phyloP scores from a whole-genome alignment of 2,113 vertebrate genomes.

The Pitta sordida region DNA sequence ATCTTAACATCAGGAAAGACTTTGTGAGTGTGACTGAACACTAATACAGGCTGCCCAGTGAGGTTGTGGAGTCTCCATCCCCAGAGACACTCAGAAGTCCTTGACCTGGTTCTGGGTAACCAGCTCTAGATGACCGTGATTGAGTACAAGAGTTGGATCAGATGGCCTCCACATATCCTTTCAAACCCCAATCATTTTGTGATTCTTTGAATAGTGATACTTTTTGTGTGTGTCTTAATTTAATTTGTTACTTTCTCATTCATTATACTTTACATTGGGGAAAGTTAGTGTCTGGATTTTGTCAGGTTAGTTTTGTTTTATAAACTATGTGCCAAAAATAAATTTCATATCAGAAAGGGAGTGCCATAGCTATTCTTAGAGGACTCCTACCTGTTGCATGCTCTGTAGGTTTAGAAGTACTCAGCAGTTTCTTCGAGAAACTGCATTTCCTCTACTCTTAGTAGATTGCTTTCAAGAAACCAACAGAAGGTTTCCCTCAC shows the following conservation, averaged over 20 bases:
- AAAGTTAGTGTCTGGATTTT: neutral
- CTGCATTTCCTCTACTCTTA: neutral
- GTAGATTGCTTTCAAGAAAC: neutral
- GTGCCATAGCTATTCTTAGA: neutral
- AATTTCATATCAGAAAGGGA: neutral
- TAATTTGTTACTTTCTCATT: neutral
- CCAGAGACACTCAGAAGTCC: neutral
- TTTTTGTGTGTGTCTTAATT: neutral
- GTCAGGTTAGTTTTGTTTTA: neutral
- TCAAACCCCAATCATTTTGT: neutral
- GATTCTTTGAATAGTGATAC: neutral
- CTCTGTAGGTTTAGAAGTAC: neutral
- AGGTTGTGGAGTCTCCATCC: neutral
- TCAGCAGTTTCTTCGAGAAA: neutral
- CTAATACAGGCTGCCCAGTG: neutral
- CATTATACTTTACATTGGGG: neutral
- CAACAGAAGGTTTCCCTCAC: neutral
- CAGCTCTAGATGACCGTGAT: neutral
- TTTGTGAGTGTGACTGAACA: neutral
- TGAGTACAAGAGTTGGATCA: neutral
- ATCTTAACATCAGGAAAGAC: neutral
- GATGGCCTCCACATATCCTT: neutral
- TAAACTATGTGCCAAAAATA: neutral
- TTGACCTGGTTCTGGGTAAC: neutral
- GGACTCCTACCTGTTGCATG: neutral